Evolutionary conservation across 2,888 invertebrate genomes (phyloP).

Genomic region (Eulithis testata): DNA sequence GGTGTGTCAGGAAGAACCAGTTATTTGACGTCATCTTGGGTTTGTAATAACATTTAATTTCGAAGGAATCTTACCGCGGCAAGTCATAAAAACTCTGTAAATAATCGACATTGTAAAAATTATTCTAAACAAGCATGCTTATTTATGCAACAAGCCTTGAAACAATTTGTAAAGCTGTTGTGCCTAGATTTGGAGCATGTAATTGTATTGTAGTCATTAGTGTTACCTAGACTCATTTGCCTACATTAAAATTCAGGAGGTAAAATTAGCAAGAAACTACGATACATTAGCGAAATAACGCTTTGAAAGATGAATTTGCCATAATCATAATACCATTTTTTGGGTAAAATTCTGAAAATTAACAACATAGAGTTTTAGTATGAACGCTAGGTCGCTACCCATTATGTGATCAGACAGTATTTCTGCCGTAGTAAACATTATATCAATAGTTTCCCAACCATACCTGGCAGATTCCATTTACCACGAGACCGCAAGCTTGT

Average conservation of each 20-base stretch:
- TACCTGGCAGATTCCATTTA: conserved; percentile 8
- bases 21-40: conserved; percentile 19
- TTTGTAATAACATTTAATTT: conserved; percentile 8
- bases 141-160: conserved; percentile 18
- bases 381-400: no score
- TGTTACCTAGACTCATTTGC: conserved; percentile 17
- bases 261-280: not conserved
- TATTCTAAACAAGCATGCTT: no score
- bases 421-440: not conserved
- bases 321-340: no score
- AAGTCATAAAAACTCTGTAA: conserved; percentile 17
- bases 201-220: conserved; percentile 26
- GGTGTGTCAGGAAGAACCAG: conserved; percentile 10
- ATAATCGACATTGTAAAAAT: conserved; percentile 12
- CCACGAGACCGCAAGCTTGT: conserved; percentile 35
- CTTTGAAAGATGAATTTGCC: no score
- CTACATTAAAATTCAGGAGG: conserved; percentile 9
- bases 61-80: conserved; percentile 1
- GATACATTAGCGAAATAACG: not conserved
- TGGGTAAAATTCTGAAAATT: no score
- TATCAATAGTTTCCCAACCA: conserved; percentile 6
- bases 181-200: conserved; percentile 32
- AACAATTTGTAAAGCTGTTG: conserved; percentile 28
- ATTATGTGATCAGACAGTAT: not conserved
- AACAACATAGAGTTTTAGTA: no score